A percentile compares a stretch with the other conserved stretches of the same genome.
Conservation (phyloP, 1,140 invertebrate species). For the Matsumurasca onukii region DNA sequence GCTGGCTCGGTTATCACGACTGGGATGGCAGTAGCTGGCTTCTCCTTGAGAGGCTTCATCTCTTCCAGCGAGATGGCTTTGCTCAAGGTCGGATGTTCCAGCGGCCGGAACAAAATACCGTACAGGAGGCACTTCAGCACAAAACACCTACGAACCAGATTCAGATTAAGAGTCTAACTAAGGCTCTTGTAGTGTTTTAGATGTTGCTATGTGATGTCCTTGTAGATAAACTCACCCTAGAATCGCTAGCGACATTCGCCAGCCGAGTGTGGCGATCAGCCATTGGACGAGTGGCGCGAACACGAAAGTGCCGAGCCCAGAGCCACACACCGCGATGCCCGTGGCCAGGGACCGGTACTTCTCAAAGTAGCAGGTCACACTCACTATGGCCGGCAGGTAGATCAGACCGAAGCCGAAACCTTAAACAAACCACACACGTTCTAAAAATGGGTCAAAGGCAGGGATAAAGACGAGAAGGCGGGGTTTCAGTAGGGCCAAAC, state of each 20-base stretch:
- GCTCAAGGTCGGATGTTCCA: constrained; percentile 23
- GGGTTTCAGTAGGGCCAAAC: not conserved
- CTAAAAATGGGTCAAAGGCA: too few species aligned
- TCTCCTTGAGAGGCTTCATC: constrained; percentile 20
- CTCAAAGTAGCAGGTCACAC: constrained; percentile 94
- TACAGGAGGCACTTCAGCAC: constrained; percentile 82
- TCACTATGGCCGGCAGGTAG: constrained; percentile 92
- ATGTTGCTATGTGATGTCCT: too few species aligned
- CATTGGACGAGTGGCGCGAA: constrained; percentile 75
- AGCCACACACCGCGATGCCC: constrained; percentile 92
- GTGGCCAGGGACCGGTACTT: constrained; percentile 87
- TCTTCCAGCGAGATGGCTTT: not conserved
- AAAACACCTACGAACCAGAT: too few species aligned
- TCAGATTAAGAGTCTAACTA: too few species aligned
- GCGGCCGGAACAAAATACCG: constrained; percentile 77
- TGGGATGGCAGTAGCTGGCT: not conserved
- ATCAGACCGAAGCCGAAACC: constrained; percentile 93
- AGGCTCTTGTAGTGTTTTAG: too few species aligned
- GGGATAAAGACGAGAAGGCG: too few species aligned
- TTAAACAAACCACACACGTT: too few species aligned
- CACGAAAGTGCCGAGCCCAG: constrained; percentile 82
- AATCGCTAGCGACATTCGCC: constrained; percentile 58
- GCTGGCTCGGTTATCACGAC: constrained; percentile 1
- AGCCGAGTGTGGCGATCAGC: constrained; percentile 60
- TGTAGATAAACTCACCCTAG: too few species aligned